Base-by-base conservation (phyloP, 1,140 invertebrate species). In the Rhizoglyphus robini region DNA sequence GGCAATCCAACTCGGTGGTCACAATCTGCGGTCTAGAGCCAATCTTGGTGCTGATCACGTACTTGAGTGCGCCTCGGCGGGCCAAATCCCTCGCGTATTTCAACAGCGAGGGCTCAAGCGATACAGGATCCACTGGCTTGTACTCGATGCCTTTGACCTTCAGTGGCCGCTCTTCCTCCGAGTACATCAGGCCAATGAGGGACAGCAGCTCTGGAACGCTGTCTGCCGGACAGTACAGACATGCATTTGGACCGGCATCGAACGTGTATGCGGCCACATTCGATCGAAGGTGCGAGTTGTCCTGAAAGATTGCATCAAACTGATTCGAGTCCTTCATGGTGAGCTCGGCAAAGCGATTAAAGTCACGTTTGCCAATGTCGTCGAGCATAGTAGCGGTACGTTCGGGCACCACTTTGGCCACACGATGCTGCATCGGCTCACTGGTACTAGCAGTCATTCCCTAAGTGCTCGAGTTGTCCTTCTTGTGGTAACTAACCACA, bases 231-330 rank as follows among this genome's bases (percentile, higher is more conserved):
- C 94, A 75, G 78, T 88, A 97, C 0, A 97, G 73, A 74, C 90
- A 96, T 4, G 90, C 90, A 81, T 97, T 98, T 63, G 93, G 89
- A 13, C 95, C 95, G 66, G 94, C 94, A 83, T 98, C n/a, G n/a
- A n/a, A n/a, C n/a, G n/a, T n/a, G n/a, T n/a, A n/a, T n/a, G n/a
- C n/a, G n/a, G n/a, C n/a, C 94, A 80, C 93, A 97, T 29, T 93
- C 96, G 75, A 86, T 86, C 0, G 96, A 95, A 4, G 96, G 96
- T 80, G n/a, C n/a, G 84, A 95, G 0, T 94, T 91, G 75, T 99
- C 96, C 51, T 93, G 74, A 71, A 88, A 93, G 32, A 92, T 82
- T 1, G 94, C 90, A 80, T 99, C 96, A 71, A 99, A 85, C 75
- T 96, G 89, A n/a, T n/a, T n/a, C n/a, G n/a, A n/a, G n/a, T n/a